phyloP scores from a whole-genome alignment of 2,888 invertebrate species.

The Tolmerus cingulatus region DNA sequence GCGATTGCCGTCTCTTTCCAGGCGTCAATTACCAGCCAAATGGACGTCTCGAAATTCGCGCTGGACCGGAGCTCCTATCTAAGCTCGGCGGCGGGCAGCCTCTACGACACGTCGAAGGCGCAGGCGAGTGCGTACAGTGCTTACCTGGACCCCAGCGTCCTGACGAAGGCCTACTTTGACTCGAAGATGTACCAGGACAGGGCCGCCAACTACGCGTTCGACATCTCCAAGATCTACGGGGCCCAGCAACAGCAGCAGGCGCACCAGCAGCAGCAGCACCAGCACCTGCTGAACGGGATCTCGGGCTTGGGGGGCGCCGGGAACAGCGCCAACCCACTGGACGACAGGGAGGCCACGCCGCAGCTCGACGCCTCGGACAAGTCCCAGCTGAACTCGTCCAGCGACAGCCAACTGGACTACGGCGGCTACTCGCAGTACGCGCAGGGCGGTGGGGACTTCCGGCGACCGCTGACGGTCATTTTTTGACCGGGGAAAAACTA shows the following conservation, averaged over 20 bases:
- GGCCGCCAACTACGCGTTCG: conserved; percentile 64
- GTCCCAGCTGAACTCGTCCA: conserved; percentile 60
- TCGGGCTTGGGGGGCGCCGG: conserved; percentile 46
- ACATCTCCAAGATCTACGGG: conserved; percentile 62
- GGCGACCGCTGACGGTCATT: conserved; percentile 63
- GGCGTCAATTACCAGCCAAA: conserved; percentile 60
- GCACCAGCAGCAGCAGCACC: conserved; percentile 59
- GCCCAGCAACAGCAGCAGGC: conserved; percentile 60
- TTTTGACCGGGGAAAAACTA: conserved; percentile 60
- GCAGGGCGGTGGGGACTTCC: conserved; percentile 58
- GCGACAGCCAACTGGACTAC: conserved; percentile 61
- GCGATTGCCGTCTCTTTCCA: conserved; percentile 47
- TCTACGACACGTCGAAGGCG: conserved; percentile 57
- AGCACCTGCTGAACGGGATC: conserved; percentile 56
- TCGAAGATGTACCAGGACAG: conserved; percentile 65
- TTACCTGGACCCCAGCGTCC: conserved; percentile 63
- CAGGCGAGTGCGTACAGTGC: conserved; percentile 63
- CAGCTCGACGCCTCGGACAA: conserved; percentile 58
- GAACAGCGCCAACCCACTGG: conserved; percentile 55
- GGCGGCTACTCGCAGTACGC: conserved; percentile 58
- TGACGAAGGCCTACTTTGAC: conserved; percentile 64
- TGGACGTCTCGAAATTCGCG: conserved; percentile 63
- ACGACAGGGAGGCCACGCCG: conserved; percentile 61
- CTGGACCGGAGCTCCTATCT: conserved; percentile 62
- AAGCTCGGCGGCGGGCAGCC: conserved; percentile 59